phyloP scores from a whole-genome alignment of 2,113 vertebrate genomes.

The cattle (Bos taurus) region ARS-UCD2.0 NC_037328.1:105013001-105013500 shows the following conservation, averaged over 20 bases:
- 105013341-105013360: not conserved
- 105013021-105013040: not conserved
- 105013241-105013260: not conserved
- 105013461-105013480: not conserved
- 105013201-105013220: not conserved
- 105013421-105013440: not conserved
- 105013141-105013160: too few relatives aligned
- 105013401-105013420: not conserved
- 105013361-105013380: not conserved
- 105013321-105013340: not conserved
- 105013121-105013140: not conserved
- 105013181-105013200: not conserved
- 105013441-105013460: not conserved
- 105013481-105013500: not conserved
- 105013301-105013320: not conserved
- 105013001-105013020: not conserved
- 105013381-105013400: not conserved
- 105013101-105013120: not conserved
- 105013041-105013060: not conserved
- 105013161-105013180: rapidly evolving
- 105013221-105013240: not conserved
- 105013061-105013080: not conserved
- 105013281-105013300: not conserved
- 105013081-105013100: not conserved
- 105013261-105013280: not conserved